These are phyloP conservation scores for Dufourea novaeangliae DNA, from an alignment of 1,140 invertebrate species.

Conservation along the genomic window DNA sequence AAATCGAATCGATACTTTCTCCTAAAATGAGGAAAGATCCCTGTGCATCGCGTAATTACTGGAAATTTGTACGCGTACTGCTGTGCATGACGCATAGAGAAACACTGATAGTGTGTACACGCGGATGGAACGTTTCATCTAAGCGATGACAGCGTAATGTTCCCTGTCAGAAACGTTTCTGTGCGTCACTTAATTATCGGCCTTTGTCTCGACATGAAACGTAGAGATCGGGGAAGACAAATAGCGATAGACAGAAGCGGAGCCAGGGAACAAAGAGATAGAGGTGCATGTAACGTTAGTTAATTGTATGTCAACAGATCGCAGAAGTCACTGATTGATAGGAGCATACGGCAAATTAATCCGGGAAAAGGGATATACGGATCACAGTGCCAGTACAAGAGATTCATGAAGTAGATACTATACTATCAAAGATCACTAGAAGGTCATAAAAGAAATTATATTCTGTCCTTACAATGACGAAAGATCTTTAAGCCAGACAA, in stretches of 20 bases:
- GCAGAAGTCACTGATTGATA: constrained; percentile 5
- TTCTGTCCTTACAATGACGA: too few relatives aligned
- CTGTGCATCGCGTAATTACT: constrained; percentile 47
- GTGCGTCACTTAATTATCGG: constrained; percentile 44
- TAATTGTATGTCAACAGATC: background rate
- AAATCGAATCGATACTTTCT: constrained; percentile 24
- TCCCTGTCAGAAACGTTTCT: constrained; percentile 31
- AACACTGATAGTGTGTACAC: background rate
- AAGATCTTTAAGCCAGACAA: too few relatives aligned
- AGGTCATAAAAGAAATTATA: too few relatives aligned
- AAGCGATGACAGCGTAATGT: constrained; percentile 36
- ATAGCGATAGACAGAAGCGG: background rate
- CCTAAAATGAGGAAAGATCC: constrained; percentile 34
- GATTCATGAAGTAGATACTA: too few relatives aligned
- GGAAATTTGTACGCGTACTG: constrained; percentile 53
- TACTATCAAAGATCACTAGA: too few relatives aligned
- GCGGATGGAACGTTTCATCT: constrained; percentile 49
- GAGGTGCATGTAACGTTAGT: background rate
- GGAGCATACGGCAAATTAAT: background rate
- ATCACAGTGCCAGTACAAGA: too few relatives aligned
- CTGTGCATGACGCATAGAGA: constrained; percentile 13
- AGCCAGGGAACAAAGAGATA: too few relatives aligned
- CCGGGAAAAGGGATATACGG: too few relatives aligned
- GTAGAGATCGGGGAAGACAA: background rate
- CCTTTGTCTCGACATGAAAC: constrained; percentile 31